Evolutionary conservation across 2,888 invertebrate species (phyloP).

Genomic region (Drosophila niveifrons): DNA sequence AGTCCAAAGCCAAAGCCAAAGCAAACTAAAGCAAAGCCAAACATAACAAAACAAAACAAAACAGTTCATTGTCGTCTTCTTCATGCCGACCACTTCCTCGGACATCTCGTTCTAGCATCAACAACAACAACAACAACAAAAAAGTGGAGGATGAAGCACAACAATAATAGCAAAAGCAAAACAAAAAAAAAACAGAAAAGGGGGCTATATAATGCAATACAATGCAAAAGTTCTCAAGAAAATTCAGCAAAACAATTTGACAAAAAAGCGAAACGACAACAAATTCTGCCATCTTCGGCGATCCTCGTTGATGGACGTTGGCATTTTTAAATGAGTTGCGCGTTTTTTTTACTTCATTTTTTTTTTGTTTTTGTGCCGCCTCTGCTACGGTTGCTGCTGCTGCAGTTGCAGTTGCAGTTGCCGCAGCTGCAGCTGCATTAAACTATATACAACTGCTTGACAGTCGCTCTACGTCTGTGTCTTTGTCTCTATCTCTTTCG

Average conservation of each 20-base stretch:
- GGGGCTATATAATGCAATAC: slow-evolving; percentile 71
- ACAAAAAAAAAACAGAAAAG: slow-evolving; percentile 35
- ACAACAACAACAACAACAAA: slow-evolving; percentile 14
- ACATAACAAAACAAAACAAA: slow-evolving; percentile 62
- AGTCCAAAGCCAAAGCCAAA: slow-evolving; percentile 17
- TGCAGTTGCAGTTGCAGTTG: slow-evolving; percentile 45
- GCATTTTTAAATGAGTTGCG: slow-evolving; percentile 82
- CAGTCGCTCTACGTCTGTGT: slow-evolving; percentile 39
- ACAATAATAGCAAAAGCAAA: slow-evolving; percentile 30
- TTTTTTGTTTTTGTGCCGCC: slow-evolving; percentile 34
- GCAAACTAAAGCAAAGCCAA: slow-evolving; percentile 19
- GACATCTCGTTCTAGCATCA: slow-evolving; percentile 72
- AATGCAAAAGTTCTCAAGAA: slow-evolving; percentile 82
- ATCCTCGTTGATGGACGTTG: slow-evolving; percentile 82
- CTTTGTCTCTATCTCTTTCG: slow-evolving; percentile 8
- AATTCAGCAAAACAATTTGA: slow-evolving; percentile 82
- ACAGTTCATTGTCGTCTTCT: slow-evolving; percentile 79
- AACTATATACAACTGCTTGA: slow-evolving; percentile 68
- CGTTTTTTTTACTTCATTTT: slow-evolving; percentile 46
- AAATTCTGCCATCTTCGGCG: slow-evolving; percentile 83
- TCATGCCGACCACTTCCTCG: slow-evolving; percentile 75
- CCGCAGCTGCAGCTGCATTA: slow-evolving; percentile 78
- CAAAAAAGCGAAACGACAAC: slow-evolving; percentile 82
- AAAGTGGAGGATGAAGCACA: slow-evolving; percentile 3
- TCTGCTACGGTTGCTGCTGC: slow-evolving; percentile 23